These are phyloP conservation scores for Illadopsis cleaveri DNA, from an alignment of 2,113 vertebrate species.

Conservation along the genomic window DNA sequence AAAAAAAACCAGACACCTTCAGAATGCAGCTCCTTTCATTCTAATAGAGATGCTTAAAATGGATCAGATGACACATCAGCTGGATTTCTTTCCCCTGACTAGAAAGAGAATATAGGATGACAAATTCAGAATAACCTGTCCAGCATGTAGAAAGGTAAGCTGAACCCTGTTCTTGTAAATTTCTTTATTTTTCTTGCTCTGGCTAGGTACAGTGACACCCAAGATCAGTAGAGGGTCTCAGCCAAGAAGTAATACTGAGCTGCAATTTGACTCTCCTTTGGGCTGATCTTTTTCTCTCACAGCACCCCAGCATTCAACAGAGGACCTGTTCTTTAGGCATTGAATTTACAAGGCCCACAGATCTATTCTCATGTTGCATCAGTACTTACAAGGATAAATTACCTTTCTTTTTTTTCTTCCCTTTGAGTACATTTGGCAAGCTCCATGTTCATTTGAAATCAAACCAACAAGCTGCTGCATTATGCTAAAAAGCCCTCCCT, in stretches of 20 bases:
- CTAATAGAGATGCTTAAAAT: not conserved
- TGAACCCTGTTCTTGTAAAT: not conserved
- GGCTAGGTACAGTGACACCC: not conserved
- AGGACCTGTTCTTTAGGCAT: not conserved
- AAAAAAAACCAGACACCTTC: not conserved
- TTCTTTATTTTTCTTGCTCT: not conserved
- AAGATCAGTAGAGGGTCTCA: not conserved
- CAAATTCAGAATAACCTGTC: not conserved
- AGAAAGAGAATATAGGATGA: not conserved
- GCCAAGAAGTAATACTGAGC: not conserved
- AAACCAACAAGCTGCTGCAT: not conserved
- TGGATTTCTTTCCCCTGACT: not conserved
- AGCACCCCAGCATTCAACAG: not conserved
- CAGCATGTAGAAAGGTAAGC: not conserved
- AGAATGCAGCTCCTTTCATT: not conserved
- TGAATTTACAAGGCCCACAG: not conserved
- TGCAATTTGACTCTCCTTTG: not conserved
- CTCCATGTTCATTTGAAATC: not conserved
- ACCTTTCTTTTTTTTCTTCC: not conserved
- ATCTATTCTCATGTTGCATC: not conserved
- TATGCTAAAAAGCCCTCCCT: not conserved
- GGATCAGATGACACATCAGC: not conserved
- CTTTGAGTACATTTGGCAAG: not conserved
- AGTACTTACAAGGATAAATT: not conserved
- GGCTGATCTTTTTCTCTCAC: not conserved